Base-by-base conservation (phyloP, 2,888 invertebrate species). In the Drosophila antonietae region DNA sequence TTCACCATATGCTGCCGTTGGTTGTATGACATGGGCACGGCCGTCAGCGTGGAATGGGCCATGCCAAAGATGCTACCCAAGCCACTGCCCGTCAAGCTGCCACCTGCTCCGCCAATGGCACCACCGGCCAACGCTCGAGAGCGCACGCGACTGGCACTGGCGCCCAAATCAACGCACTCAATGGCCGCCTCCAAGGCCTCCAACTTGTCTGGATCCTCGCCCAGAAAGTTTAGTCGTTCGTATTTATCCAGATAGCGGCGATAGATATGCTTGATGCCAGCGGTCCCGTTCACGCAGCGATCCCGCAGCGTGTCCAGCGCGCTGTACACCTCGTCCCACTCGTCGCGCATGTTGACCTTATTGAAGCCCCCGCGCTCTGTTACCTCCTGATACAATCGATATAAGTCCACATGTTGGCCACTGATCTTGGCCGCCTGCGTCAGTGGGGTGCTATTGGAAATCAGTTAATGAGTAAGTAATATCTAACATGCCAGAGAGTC, bases 341-440 rank as follows among this genome's bases (percentile, higher is more conserved):
- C 96, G 91, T 97, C 97, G 89, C 96, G 95, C 86, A 96, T 95
- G 93, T 97, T 98, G 93, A 98, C 99, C 96, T 98, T 99, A 85
- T 97, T 95, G 95, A 98, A 97, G 87, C 99, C 99, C 86, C 99
- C 99, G 89, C 97, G 95, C 78, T 96, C 96, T 86, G 97, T 98
- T 59, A 99, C 99, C 91, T 97, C 95, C 88, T 95, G 96, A 93
- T 99, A 99, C 83, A 99, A 95, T 74, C 96, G 95, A 93, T 96
- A 98, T 81, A 99, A 95, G 94, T 99, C 98, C 91, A 99, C 95
- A 93, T 97, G 97, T 90, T 96, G 95, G 67, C 98, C 98, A 94
- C 97, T 97, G 73, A 99, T 96, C 91, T 95, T 94, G 3, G 97
- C 96, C 37, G 94, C 95, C 88, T 94, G 94, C 77, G 88, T 94